Base-by-base conservation (phyloP, 2,113 vertebrate genomes). In the Engystomops pustulosus region DNA sequence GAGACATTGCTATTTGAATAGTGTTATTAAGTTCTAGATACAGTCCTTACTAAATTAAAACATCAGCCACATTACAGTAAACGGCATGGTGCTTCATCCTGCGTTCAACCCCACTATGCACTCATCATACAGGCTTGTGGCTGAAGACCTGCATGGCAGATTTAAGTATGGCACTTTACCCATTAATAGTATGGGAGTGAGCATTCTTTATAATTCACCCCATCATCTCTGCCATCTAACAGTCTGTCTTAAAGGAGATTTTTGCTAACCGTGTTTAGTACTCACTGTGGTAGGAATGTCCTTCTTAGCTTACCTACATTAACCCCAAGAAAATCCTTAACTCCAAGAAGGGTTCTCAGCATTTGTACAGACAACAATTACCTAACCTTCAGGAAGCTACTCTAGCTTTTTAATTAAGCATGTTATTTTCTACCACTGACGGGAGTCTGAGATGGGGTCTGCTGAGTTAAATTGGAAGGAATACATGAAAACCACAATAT, bases 61-160 rank as follows among this genome's bases (percentile, higher is more conserved):
- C 32, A 17, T 76, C 30, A 53, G 72, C 72, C 72, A 44, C 6
- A 7, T 20, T 15, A 70, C 55, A 65, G 51, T 34, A 89, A 88
- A 91, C 87, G 93, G 95, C 95, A 95, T 95, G 95, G 94, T 95
- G 94, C 94, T 95, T 95, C 88, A 86, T 86, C 88, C 84, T 87
- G 90, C 89, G 88, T 84, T 90, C 87, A 87, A 81, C 89, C 89
- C 86, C 89, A 90, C 91, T 90, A 51, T 79, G 75, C 89, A 90
- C 90, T 91, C 89, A 89, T 88, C 88, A 80, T 76, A 87, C 86
- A 91, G 89, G 90, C 89, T 81, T 78, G 85, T 83, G 79, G 93
- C 92, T 91, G 90, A 91, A 82, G 90, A 93, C 62, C 90, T 96
- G 96, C 96, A 97, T 98, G 96, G 94, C 96, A 94, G 90, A 93